A percentile compares a stretch with the other conserved stretches of the same genome.
These are phyloP conservation scores for Lasioglossum leucozonium DNA, from an alignment of 2,888 invertebrate genomes.

Conservation along the genomic window DNA sequence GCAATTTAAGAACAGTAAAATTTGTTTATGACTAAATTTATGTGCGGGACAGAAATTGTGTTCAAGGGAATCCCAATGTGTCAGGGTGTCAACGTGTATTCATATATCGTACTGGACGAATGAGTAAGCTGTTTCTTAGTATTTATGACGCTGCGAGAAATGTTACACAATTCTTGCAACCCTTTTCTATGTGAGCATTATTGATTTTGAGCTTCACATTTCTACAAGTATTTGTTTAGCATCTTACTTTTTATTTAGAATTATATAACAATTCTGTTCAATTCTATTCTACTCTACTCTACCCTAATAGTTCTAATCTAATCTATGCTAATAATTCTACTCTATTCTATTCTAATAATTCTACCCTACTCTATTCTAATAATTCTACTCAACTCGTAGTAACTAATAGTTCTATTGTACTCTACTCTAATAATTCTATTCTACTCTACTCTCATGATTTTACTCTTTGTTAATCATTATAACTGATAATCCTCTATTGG, in stretches of 20 bases:
- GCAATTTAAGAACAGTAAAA: constrained; percentile 14
- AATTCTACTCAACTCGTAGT: not conserved
- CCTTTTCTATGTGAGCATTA: constrained; percentile 30
- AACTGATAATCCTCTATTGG: too few relatives aligned
- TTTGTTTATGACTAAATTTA: not conserved
- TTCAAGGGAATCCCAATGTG: constrained; percentile 37
- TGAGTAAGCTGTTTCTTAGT: constrained; percentile 52
- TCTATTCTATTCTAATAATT: not conserved
- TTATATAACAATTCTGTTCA: not conserved
- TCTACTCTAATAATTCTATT: too few relatives aligned
- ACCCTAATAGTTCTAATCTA: too few relatives aligned
- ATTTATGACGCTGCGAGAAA: constrained; percentile 2
- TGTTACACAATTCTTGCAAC: constrained; percentile 23
- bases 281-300: too few relatives aligned
- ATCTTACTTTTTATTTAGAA: not conserved
- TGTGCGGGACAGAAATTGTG: constrained; percentile 26
- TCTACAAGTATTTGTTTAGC: not conserved
- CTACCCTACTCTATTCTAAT: not conserved
- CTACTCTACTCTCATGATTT: too few relatives aligned
- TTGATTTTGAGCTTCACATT: constrained; percentile 42
- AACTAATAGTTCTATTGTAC: too few relatives aligned
- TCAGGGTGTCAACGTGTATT: constrained; percentile 40
- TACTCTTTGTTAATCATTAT: too few relatives aligned
- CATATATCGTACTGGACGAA: constrained; percentile 20
- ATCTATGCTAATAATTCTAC: too few relatives aligned